phyloP scores from a whole-genome alignment of 1,140 invertebrate genomes.

The Cydia fagiglandana region DNA sequence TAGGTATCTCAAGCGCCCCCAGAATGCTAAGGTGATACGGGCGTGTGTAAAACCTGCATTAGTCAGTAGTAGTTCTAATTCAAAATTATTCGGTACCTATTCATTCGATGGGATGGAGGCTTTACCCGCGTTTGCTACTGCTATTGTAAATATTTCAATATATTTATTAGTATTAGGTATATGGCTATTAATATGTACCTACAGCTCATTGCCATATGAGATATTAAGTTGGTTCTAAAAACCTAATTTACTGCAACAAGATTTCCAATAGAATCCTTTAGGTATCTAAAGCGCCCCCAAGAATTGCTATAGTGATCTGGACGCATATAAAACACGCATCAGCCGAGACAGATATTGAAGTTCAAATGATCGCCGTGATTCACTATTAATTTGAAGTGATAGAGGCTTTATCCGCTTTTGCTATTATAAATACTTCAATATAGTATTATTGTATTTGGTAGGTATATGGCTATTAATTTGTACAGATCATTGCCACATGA shows the following conservation, averaged over 20 bases:
- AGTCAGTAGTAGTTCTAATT: too few relatives aligned
- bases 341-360: slow-evolving; percentile 67
- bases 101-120: slow-evolving; percentile 60
- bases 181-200: too few relatives aligned
- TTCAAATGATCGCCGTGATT: slow-evolving; percentile 75
- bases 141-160: too few relatives aligned
- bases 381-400: slow-evolving; percentile 77
- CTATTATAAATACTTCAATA: too few relatives aligned
- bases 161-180: too few relatives aligned
- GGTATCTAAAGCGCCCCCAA: slow-evolving; percentile 1
- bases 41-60: too few relatives aligned
- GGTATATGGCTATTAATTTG: too few relatives aligned
- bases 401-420: slow-evolving; percentile 72
- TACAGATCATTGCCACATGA: too few relatives aligned
- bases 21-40: background rate
- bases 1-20: background rate
- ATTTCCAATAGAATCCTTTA: background rate
- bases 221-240: background rate
- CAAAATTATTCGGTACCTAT: too few relatives aligned
- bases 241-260: background rate
- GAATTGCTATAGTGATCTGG: slow-evolving; percentile 9
- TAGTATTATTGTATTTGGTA: too few relatives aligned
- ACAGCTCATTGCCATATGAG: too few relatives aligned
- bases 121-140: slow-evolving; percentile 69
- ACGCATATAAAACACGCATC: slow-evolving; percentile 33